phyloP scores from a whole-genome alignment of 2,888 invertebrate species.

The Lagria hirta region DNA sequence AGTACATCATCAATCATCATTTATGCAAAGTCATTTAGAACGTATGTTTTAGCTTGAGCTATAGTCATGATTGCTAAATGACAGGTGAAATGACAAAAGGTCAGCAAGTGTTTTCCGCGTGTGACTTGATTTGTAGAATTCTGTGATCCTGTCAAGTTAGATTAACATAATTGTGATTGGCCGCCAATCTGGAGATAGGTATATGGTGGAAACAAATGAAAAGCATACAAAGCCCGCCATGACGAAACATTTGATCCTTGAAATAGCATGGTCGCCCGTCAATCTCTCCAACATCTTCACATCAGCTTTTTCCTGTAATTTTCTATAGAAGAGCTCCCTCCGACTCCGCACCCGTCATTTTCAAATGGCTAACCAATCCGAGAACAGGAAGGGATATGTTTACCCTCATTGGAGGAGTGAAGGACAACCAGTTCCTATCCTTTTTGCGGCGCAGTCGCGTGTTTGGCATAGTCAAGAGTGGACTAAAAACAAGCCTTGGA shows the following conservation, averaged over 20 bases:
- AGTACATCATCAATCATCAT: too few relatives aligned
- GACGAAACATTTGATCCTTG: conserved; percentile 31
- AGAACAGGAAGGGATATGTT: conserved; percentile 42
- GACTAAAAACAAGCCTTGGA: conserved; percentile 11
- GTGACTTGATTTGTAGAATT: too few relatives aligned
- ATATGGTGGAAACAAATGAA: conserved; percentile 6
- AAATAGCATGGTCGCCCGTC: conserved; percentile 50
- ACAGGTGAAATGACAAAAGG: too few relatives aligned
- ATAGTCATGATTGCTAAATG: too few relatives aligned
- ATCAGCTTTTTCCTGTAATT: conserved; percentile 26
- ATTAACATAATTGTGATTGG: conserved; percentile 9
- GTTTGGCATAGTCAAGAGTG: conserved; percentile 17
- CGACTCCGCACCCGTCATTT: conserved; percentile 41
- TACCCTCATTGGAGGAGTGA: conserved; percentile 46
- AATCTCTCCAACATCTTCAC: conserved; percentile 32
- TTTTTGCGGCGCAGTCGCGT: conserved; percentile 39
- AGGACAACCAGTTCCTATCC: conserved; percentile 47
- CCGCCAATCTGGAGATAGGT: background rate
- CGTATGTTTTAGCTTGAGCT: too few relatives aligned
- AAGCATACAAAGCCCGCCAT: conserved; percentile 26
- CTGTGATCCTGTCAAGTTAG: too few relatives aligned
- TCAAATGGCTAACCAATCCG: conserved; percentile 47
- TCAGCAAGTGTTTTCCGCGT: too few relatives aligned
- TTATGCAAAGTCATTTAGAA: too few relatives aligned
- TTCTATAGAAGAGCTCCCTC: conserved; percentile 22